Evolutionary conservation across 2,797 vertebrate genomes (phyloP), one percentile per base, ranked within the genome.

Genomic region (Emydoidea blandingii): DNA sequence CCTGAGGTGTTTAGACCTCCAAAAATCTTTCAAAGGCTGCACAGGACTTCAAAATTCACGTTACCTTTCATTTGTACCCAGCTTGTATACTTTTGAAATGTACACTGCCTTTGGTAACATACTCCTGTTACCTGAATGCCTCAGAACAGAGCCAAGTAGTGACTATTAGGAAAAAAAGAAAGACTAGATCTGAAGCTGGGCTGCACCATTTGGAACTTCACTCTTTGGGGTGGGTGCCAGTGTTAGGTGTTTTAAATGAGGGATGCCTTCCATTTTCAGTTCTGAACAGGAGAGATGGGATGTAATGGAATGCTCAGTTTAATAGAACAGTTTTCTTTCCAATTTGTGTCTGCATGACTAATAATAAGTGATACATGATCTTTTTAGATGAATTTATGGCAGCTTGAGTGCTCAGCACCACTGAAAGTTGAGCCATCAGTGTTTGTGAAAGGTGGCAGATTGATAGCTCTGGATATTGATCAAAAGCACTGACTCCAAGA

Each of bases 21-120:
- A 85, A n/a, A 83, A 37, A 86, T 37, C 23, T 44, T 86, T 86
- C 90, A 29, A 88, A 84, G 53, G 29, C 72, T 74, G 50, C 78
- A 44, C 0, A 79, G 53, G 81, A 4, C 7, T 62, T 62, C 6
- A n/a, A n/a, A n/a, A n/a, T n/a, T n/a, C n/a, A n/a, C 0, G 0
- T 94, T 85, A 47, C 14, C 1, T 79, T 44, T 90, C 53, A 93
- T 8, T 5, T 87, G 10, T 52, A 86, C 14, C 4, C 2, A 2
- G n/a, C 82, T 16, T 27, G 41, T 44, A 68, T 50, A 34, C 5
- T 74, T 14, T 88, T 92, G 88, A 90, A 91, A 86, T 14, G 53
- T 3, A 8, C 80, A 85, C 6, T 3, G 15, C 34, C 90, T 29
- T 87, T 81, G 21, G 49, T 91, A 78, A 54, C 2, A 52, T 23